Conservation (phyloP, 1,140 invertebrate species). For the Cataglyphis hispanica region DNA sequence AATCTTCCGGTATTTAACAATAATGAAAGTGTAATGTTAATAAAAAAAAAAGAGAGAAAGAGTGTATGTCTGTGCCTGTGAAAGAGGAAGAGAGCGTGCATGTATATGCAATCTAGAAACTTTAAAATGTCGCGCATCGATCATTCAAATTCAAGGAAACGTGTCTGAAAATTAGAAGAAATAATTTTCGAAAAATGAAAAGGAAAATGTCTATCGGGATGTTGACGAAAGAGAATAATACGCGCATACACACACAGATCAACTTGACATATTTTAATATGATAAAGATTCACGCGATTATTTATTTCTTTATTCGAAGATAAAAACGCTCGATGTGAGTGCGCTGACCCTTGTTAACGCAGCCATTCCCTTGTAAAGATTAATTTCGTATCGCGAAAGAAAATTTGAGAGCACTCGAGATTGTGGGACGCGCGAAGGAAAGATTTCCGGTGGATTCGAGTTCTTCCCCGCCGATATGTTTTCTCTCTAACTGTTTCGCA, state of each 20-base stretch:
- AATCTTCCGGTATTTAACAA: slow-evolving; percentile 33
- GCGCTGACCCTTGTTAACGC: background rate
- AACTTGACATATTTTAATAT: slow-evolving; percentile 33
- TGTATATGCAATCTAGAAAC: background rate
- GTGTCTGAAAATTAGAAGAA: background rate
- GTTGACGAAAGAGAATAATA: slow-evolving; percentile 18
- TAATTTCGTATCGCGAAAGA: background rate
- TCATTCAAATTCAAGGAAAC: background rate
- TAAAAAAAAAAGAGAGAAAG: background rate
- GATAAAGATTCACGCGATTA: background rate
- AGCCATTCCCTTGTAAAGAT: background rate
- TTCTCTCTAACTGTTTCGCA: slow-evolving; percentile 14
- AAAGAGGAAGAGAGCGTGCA: background rate
- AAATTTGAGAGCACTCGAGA: background rate
- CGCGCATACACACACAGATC: background rate
- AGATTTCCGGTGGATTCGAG: background rate
- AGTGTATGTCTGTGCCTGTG: background rate
- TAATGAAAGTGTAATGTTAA: background rate
- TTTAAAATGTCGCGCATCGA: background rate
- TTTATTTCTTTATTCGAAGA: background rate
- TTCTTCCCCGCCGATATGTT: slow-evolving; percentile 19
- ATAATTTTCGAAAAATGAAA: background rate
- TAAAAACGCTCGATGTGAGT: background rate
- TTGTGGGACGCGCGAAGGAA: background rate
- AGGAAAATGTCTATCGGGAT: background rate